phyloP scores from a whole-genome alignment of 2,888 invertebrate genomes.

The Toxonevra muliebris region DNA sequence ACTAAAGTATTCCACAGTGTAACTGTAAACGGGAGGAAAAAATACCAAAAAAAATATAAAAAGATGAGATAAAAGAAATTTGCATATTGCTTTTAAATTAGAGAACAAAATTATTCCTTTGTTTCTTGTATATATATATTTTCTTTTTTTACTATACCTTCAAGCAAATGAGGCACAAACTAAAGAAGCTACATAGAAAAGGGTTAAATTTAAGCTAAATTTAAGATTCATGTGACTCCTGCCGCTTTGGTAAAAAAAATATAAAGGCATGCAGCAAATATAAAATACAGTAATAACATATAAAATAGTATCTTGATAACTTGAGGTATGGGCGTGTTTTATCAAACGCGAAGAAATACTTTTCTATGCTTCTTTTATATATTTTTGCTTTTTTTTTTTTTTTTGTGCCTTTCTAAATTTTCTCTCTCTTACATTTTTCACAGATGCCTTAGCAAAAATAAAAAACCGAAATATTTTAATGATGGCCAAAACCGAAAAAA shows the following conservation, averaged over 20 bases:
- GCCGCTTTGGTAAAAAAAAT: too few relatives aligned
- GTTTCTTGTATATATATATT: too few relatives aligned
- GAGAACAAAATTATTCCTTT: background rate
- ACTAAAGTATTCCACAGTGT: conserved; percentile 80
- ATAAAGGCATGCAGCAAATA: too few relatives aligned
- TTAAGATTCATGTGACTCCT: too few relatives aligned
- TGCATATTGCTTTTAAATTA: conserved; percentile 18
- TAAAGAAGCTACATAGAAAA: background rate
- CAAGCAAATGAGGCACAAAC: too few relatives aligned
- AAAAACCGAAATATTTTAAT: conserved; percentile 19
- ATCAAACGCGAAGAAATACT: background rate
- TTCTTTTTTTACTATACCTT: too few relatives aligned
- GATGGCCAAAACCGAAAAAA: conserved; percentile 27
- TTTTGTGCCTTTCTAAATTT: too few relatives aligned
- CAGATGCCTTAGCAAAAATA: too few relatives aligned
- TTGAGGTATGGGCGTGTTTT: conserved; percentile 2
- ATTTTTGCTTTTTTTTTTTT: too few relatives aligned
- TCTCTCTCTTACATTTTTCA: too few relatives aligned
- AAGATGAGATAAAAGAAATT: conserved; percentile 7
- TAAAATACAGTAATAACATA: background rate
- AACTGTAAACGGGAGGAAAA: conserved; percentile 67
- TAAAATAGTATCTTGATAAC: background rate
- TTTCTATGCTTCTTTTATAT: too few relatives aligned
- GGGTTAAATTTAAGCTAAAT: background rate
- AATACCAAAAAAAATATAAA: conserved; percentile 5